phyloP scores from a whole-genome alignment of 2,797 vertebrate genomes.

The Hipposideros larvatus region DNA sequence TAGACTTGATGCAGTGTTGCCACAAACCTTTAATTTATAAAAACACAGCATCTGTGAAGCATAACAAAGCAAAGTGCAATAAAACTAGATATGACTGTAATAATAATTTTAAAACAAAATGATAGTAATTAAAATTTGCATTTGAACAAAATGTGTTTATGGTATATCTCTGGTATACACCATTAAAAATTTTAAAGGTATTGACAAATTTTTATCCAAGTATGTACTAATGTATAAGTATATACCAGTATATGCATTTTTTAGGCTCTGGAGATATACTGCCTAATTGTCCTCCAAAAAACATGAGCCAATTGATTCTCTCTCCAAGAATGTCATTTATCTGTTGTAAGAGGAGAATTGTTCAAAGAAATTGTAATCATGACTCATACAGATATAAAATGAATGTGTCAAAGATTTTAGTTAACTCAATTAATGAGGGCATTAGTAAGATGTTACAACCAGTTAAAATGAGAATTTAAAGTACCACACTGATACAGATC shows the following conservation, averaged over 20 bases:
- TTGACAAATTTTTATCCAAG: not conserved
- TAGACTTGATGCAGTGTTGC: no score
- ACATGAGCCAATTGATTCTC: not conserved
- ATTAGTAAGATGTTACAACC: not conserved
- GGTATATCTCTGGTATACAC: not conserved
- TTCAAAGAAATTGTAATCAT: constrained; percentile 13
- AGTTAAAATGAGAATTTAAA: not conserved
- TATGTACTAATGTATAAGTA: not conserved
- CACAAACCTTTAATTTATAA: no score
- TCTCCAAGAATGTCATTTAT: constrained; percentile 10
- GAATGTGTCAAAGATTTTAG: not conserved
- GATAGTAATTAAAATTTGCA: not conserved
- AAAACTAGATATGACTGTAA: not conserved
- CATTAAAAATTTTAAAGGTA: constrained; percentile 18
- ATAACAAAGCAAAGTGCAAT: no score
- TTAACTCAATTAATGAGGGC: not conserved
- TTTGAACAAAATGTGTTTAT: not conserved
- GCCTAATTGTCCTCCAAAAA: constrained; percentile 16
- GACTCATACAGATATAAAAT: constrained; percentile 16
- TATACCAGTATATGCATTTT: not conserved
- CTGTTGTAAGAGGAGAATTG: constrained; percentile 5
- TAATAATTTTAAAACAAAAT: not conserved
- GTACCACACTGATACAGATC: not conserved
- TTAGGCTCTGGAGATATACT: not conserved
- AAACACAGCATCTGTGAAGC: no score